Evolutionary conservation across 2,797 vertebrate genomes (phyloP).

Genomic region (Anguilla marmorata): DNA sequence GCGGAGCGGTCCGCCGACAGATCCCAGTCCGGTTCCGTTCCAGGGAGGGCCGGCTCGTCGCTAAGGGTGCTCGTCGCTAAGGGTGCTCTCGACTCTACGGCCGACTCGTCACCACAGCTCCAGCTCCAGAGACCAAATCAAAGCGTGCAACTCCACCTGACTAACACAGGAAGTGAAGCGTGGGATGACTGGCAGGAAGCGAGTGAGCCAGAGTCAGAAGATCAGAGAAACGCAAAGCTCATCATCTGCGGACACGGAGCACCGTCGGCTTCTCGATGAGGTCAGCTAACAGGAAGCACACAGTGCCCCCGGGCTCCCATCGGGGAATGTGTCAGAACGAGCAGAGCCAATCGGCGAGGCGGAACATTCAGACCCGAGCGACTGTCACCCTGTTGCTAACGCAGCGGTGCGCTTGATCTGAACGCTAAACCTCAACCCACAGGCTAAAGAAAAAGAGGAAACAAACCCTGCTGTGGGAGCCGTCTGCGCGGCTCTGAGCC

Average conservation of each 20-base stretch:
- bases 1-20: neutral
- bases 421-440: conserved; percentile 36
- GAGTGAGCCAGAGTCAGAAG: conserved; percentile 52
- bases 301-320: conserved; percentile 38
- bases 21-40: neutral
- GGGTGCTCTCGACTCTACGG: neutral
- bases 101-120: neutral
- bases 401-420: conserved; percentile 23
- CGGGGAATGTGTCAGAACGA: neutral
- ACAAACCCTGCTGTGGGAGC: neutral
- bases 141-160: neutral
- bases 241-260: conserved; percentile 33
- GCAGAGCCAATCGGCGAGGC: neutral
- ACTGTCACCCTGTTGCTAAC: conserved; percentile 29
- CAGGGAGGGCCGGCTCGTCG: neutral
- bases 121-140: neutral
- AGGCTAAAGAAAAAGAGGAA: conserved; percentile 49
- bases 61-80: neutral
- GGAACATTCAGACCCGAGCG: neutral
- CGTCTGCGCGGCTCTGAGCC: conserved; percentile 54
- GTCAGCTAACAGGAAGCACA: conserved; percentile 38
- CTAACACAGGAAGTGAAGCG: conserved; percentile 23
- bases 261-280: conserved; percentile 4
- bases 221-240: conserved; percentile 30
- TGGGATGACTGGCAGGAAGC: conserved; percentile 61